These are phyloP conservation scores for Cyrtodaria siliqua DNA, from an alignment of 2,888 invertebrate species.

Conservation along the genomic window DNA sequence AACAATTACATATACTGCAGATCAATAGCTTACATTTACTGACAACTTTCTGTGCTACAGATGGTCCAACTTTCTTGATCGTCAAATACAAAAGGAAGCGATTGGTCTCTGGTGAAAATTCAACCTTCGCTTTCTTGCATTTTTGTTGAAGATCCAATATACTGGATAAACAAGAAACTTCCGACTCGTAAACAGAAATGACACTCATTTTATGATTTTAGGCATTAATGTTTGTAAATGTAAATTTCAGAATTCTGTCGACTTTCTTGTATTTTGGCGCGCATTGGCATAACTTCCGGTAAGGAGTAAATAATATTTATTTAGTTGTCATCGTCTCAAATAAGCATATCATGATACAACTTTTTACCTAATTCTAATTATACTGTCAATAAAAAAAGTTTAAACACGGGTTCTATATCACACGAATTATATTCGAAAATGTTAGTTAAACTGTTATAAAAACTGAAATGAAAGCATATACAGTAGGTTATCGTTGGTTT, in stretches of 20 bases:
- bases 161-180: conserved; percentile 75
- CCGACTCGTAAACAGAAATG: conserved; percentile 66
- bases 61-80: conserved; percentile 79
- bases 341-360: too few relatives aligned
- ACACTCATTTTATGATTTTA: conserved; percentile 35
- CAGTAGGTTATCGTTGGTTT: too few relatives aligned
- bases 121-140: conserved; percentile 70
- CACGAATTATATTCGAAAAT: too few relatives aligned
- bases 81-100: conserved; percentile 76
- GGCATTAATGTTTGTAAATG: background rate
- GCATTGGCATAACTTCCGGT: conserved; percentile 5
- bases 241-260: conserved; percentile 4
- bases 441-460: too few relatives aligned
- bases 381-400: too few relatives aligned
- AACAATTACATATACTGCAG: too few relatives aligned
- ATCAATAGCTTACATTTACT: conserved; percentile 72
- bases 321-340: too few relatives aligned
- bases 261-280: conserved; percentile 18
- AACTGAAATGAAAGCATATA: too few relatives aligned
- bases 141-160: conserved; percentile 74
- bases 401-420: too few relatives aligned
- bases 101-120: conserved; percentile 79
- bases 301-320: too few relatives aligned
- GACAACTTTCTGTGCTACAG: conserved; percentile 79
- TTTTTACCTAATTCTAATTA: too few relatives aligned